phyloP scores from a whole-genome alignment of 2,113 vertebrate species.

The Chrysemys picta region DNA sequence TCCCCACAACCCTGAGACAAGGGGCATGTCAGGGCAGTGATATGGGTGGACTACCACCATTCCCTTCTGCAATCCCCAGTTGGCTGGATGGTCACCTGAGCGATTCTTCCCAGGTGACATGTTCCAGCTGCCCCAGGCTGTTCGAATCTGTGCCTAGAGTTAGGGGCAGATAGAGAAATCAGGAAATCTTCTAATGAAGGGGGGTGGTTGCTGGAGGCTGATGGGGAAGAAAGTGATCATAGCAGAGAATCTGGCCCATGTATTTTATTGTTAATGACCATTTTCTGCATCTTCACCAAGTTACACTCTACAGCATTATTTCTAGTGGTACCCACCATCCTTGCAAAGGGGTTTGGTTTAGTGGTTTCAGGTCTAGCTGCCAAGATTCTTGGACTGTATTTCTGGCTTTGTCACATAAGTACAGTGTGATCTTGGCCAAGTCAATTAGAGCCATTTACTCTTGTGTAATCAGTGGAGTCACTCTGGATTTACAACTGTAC shows the following conservation, averaged over 20 bases:
- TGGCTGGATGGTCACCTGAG: not conserved
- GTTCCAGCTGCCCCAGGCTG: not conserved
- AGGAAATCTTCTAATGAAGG: not conserved
- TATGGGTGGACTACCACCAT: not conserved
- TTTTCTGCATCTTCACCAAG: not conserved
- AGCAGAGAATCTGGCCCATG: not conserved
- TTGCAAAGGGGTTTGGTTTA: not conserved
- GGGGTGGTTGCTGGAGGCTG: not conserved
- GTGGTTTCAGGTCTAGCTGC: slow-evolving; percentile 21
- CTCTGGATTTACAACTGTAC: not conserved
- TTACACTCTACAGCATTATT: not conserved
- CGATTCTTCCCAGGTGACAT: not conserved
- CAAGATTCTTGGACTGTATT: slow-evolving; percentile 39
- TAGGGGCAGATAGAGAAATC: not conserved
- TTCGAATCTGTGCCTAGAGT: not conserved
- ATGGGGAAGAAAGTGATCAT: not conserved
- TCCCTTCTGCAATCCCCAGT: not conserved
- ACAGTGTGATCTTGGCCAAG: slow-evolving; percentile 52
- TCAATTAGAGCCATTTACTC: slow-evolving; percentile 42
- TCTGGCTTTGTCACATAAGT: slow-evolving; percentile 47
- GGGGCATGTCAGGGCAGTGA: not conserved
- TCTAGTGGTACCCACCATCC: not conserved
- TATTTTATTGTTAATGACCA: not conserved
- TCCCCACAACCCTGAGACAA: not conserved
- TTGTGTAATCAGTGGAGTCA: slow-evolving; percentile 59